A percentile compares a stretch with the other conserved stretches of the same genome.
Evolutionary conservation across 2,888 invertebrate genomes (phyloP).

Genomic region (Polyploca ridens): DNA sequence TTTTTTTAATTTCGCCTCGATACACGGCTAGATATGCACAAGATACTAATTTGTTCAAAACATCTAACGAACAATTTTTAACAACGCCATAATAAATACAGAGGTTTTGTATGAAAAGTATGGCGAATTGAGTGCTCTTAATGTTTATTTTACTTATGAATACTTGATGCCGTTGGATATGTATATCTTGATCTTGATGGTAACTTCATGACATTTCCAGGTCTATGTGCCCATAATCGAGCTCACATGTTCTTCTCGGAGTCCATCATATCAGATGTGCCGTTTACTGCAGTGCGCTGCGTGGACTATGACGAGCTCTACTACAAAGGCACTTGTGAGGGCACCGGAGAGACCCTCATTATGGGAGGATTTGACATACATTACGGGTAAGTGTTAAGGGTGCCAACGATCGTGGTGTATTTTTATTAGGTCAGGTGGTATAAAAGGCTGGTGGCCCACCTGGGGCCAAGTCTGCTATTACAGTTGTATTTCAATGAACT

Average conservation of each 20-base stretch:
- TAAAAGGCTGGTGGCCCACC: too few relatives aligned
- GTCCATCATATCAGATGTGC: slow-evolving; percentile 74
- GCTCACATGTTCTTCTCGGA: slow-evolving; percentile 83
- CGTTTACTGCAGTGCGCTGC: slow-evolving; percentile 78
- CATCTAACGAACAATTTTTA: too few relatives aligned
- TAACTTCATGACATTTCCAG: slow-evolving; percentile 44
- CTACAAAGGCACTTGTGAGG: slow-evolving; percentile 70
- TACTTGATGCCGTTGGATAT: too few relatives aligned
- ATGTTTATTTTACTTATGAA: neutral
- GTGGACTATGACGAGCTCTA: slow-evolving; percentile 73
- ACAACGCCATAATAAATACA: too few relatives aligned
- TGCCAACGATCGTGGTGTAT: neutral
- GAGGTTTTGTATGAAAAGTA: too few relatives aligned
- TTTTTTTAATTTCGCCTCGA: too few relatives aligned
- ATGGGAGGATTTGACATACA: slow-evolving; percentile 82
- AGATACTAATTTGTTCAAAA: too few relatives aligned
- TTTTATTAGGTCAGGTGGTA: neutral
- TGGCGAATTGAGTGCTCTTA: too few relatives aligned
- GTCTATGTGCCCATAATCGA: slow-evolving; percentile 81
- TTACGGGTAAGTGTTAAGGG: slow-evolving; percentile 64
- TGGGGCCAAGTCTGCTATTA: too few relatives aligned
- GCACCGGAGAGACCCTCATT: slow-evolving; percentile 77
- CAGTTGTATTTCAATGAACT: too few relatives aligned
- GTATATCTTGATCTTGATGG: neutral
- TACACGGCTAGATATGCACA: too few relatives aligned